Conservation (phyloP, 35 echinoderm and acorn worm genomes). For the Anneissia japonica region DNA sequence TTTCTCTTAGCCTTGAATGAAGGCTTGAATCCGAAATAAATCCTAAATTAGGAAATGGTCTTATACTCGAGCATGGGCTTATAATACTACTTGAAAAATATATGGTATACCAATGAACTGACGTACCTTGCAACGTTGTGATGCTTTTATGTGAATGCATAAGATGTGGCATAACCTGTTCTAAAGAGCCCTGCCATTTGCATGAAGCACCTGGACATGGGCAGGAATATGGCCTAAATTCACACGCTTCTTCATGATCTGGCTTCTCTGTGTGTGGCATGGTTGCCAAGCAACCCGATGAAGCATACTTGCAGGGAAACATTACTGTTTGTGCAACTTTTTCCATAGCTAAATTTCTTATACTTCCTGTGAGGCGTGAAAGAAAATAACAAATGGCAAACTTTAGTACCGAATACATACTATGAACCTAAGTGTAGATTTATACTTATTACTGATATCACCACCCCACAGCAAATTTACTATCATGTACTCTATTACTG, state of each 20-base stretch:
- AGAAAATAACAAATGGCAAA: background rate
- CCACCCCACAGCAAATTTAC: too few species aligned
- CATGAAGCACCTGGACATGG: conserved; percentile 84
- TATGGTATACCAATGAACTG: too few species aligned
- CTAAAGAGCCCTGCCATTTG: conserved; percentile 95
- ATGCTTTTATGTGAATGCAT: conserved; percentile 98
- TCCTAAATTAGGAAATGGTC: too few species aligned
- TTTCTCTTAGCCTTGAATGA: too few species aligned
- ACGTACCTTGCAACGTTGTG: conserved; percentile 92
- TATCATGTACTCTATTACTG: too few species aligned
- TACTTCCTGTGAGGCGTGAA: conserved; percentile 55
- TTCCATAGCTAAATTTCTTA: conserved; percentile 96
- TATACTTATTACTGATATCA: too few species aligned
- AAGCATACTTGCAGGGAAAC: conserved; percentile 96
- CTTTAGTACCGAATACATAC: too few species aligned
- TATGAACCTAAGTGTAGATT: too few species aligned
- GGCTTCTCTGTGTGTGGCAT: conserved; percentile 97
- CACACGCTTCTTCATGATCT: conserved; percentile 84
- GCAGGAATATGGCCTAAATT: conserved; percentile 95
- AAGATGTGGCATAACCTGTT: conserved; percentile 91
- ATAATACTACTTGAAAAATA: too few species aligned
- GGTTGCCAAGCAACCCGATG: conserved; percentile 69
- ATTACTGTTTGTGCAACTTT: conserved; percentile 99
- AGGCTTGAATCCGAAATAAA: too few species aligned
- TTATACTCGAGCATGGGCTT: too few species aligned